Base-by-base conservation (phyloP, 2,888 invertebrate species). In the Stenodema calcarata region DNA sequence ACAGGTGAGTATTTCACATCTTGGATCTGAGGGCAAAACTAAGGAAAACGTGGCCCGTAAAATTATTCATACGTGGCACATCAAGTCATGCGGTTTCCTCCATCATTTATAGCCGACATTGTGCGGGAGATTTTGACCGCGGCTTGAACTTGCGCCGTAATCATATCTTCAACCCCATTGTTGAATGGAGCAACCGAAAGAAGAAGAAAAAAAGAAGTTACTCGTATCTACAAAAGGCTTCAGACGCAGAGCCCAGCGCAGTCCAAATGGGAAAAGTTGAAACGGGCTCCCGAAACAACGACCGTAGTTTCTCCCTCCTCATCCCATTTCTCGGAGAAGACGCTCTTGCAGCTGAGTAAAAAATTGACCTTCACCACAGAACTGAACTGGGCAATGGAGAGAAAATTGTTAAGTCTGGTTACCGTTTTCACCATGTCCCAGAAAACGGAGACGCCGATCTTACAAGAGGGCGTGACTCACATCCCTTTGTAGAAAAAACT, bases 181-280 rank as follows among this genome's bases (percentile, higher is more conserved):
- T 62, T 62, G 62, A 62, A 62, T 62, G 62, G 62, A 12, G 62
- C 62, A 62, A 23, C 62, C 47, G 12, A 47, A 16, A 16, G 47
- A 44, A 23, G 27, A 18, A 78, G 18, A 78, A 44, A 27, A 44
- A 41, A 27, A 35, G 70, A 41, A 78, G 16, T 9, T 27, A 78
- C 73, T 30, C 73, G 73, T 73, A 73, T 42, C 62, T 62, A 62
- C 35, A 78, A 78, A 42, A 42, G 41, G 73, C 30, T 78, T 78
- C 78, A 78, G 78, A 69, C 82, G 82, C 82, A 62, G 82, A 82
- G 82, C 69, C 14, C 35, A 18, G 82, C 82, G 82, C 82, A 82
- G 82, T 82, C 62, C 82, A 82, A 82, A 82, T 82, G 82, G 82
- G 82, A 82, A 82, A 82, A 82, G 82, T 82, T 82, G 82, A 69